Evolutionary conservation across 2,797 vertebrate genomes (phyloP).

Genomic region (Rhynchonycteris naso): DNA sequence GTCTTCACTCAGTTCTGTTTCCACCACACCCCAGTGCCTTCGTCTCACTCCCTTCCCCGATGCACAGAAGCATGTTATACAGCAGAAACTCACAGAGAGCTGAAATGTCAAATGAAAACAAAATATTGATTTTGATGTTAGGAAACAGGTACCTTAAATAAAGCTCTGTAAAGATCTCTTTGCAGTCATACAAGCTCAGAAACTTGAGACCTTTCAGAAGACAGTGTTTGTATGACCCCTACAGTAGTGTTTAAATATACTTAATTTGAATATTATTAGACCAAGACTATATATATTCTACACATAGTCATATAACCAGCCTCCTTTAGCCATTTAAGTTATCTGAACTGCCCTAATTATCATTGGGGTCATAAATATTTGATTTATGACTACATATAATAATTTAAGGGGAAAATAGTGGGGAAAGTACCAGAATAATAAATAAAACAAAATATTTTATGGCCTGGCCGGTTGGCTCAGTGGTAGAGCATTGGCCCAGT

Average conservation of each 20-base stretch:
- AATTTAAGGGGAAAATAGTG: not conserved
- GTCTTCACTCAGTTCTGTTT: not conserved
- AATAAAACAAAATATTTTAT: not conserved
- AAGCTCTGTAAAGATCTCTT: not conserved
- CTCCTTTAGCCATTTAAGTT: not conserved
- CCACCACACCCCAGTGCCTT: too few relatives aligned
- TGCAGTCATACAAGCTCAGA: not conserved
- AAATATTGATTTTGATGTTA: not conserved
- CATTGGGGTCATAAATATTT: not conserved
- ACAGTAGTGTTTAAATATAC: not conserved
- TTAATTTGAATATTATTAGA: not conserved
- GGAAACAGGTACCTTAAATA: not conserved
- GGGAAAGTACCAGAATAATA: not conserved
- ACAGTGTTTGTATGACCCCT: not conserved
- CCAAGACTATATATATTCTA: not conserved
- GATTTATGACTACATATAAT: not conserved
- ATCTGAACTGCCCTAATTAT: not conserved
- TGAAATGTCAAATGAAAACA: not conserved
- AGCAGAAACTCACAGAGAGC: not conserved
- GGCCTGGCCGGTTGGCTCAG: too few relatives aligned
- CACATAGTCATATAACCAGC: not conserved
- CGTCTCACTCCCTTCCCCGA: not conserved
- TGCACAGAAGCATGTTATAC: not conserved
- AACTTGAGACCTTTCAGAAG: not conserved
- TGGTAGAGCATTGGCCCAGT: too few relatives aligned